A percentile compares a stretch with the other conserved stretches of the same genome.
phyloP scores from a whole-genome alignment of 2,113 vertebrate genomes.

The Poecilia latipinna region DNA sequence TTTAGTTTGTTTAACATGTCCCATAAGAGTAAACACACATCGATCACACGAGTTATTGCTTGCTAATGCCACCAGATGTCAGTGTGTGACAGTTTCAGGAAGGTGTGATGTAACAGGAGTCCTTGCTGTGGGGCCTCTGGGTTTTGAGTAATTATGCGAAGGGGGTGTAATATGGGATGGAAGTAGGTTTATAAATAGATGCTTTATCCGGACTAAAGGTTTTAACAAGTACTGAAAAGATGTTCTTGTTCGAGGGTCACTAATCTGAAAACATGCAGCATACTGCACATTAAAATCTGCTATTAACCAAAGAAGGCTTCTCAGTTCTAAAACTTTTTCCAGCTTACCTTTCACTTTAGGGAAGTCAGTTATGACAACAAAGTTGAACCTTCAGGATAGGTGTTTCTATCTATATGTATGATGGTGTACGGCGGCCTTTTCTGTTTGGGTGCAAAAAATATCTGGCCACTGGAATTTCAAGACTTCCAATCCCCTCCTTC shows the following conservation, averaged over 20 bases:
- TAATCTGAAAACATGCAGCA: not conserved
- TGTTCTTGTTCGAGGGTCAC: not conserved
- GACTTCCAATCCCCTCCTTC: conserved; percentile 36
- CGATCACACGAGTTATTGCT: conserved; percentile 5
- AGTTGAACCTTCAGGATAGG: not conserved
- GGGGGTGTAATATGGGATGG: conserved; percentile 32
- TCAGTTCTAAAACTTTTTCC: not conserved
- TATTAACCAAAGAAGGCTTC: not conserved
- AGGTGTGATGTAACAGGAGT: conserved; percentile 49
- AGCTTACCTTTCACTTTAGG: not conserved
- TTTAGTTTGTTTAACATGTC: not conserved
- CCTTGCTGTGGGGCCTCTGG: conserved; percentile 27
- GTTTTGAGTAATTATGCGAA: conserved; percentile 61
- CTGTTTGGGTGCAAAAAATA: conserved; percentile 31
- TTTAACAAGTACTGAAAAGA: conserved; percentile 10
- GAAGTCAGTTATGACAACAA: not conserved
- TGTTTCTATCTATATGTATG: not conserved
- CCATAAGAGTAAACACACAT: not conserved
- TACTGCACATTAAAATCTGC: not conserved
- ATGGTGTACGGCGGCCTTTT: conserved; percentile 5
- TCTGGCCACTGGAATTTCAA: conserved; percentile 56
- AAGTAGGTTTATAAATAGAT: conserved; percentile 41
- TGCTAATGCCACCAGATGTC: conserved; percentile 63
- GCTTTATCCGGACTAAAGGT: conserved; percentile 33
- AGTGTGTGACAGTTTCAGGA: conserved; percentile 42